Base-by-base conservation (phyloP, 2,113 vertebrate genomes). In the Tonatia bakeri region DNA sequence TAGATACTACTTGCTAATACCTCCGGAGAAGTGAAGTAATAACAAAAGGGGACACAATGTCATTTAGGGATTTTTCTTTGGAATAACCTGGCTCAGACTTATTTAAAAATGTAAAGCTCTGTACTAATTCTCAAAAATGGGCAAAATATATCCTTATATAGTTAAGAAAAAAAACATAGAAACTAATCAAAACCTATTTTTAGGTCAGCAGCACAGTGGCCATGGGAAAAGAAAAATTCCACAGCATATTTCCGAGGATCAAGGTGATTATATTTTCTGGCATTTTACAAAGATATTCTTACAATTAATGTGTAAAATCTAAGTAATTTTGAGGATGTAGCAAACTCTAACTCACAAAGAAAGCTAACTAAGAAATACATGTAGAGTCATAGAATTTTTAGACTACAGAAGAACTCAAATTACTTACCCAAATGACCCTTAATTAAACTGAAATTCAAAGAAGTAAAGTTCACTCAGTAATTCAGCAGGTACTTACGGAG, bases 201-300 rank as follows among this genome's bases (percentile, higher is more conserved):
- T 97, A 99, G 99, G 97, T 99, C 99, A 97, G 99, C 99, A 90
- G 98, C 98, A 67, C 98, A 98, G 95, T 99, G 99, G 99, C 99
- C 99, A 0, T 99, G 99, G 99, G 98, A 98, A 97, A 99, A 99
- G 98, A 99, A 99, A 97, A 98, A 99, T 79, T 97, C 99, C 50
- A 99, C 98, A 98, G 99, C 99, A 14, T 99, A 99, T 98, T 99
- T 99, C 97, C 98, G 99, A 98, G 99, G 99, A 91, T 99, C 99
- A 92, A 99, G 99, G 99, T 99, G 81, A 98, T 98, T 76, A 0
- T 94, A 43, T 94, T 96, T 95, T 95, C 45, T 72, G 72, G 5
- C 15, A 38, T 93, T 65, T 81, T 91, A 83, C 56, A 89, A 84
- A 79, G 43, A 83, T 76, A 83, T 28, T 95, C n/a, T 96, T 70